These are phyloP conservation scores for Taenioides sp. DNA, from an alignment of 2,797 vertebrate genomes.

Conservation along the genomic window DNA sequence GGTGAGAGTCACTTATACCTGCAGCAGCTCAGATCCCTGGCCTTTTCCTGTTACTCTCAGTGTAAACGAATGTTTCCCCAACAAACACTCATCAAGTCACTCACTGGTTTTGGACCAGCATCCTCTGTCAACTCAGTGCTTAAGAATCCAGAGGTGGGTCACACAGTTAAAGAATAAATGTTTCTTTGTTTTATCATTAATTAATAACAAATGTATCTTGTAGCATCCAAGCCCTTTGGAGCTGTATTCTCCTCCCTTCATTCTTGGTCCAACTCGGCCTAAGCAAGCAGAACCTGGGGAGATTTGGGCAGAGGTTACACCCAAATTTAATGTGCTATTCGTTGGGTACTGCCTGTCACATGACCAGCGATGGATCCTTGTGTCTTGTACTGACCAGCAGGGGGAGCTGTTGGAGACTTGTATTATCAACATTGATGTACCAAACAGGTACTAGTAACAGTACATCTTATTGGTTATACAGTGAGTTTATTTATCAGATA, in stretches of 20 bases:
- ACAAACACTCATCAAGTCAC: conserved; percentile 92
- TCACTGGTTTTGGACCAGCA: conserved; percentile 95
- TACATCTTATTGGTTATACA: neutral
- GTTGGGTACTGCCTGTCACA: conserved; percentile 97
- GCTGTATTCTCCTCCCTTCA: conserved; percentile 90
- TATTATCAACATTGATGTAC: conserved; percentile 93
- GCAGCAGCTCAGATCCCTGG: conserved; percentile 94
- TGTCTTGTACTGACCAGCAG: conserved; percentile 95
- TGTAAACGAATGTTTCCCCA: conserved; percentile 89
- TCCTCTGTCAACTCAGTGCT: conserved; percentile 87
- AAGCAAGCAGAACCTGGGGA: conserved; percentile 92
- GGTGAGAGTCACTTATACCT: conserved; percentile 92
- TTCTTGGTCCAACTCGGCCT: conserved; percentile 88
- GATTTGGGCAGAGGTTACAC: conserved; percentile 86
- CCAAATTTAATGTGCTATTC: conserved; percentile 93
- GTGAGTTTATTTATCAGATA: neutral
- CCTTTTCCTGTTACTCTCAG: conserved; percentile 95
- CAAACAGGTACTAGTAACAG: conserved; percentile 84
- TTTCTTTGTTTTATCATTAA: neutral
- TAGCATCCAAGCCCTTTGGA: conserved; percentile 90
- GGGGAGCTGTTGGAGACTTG: conserved; percentile 93
- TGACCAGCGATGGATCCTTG: conserved; percentile 97
- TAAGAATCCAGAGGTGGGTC: conserved; percentile 85
- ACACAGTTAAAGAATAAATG: neutral
- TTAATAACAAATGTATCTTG: conserved; percentile 4